A percentile compares a stretch with the other conserved stretches of the same genome.
These are phyloP conservation scores for Plectrocnemia conspersa DNA, from an alignment of 1,140 invertebrate genomes.

Conservation along the genomic window DNA sequence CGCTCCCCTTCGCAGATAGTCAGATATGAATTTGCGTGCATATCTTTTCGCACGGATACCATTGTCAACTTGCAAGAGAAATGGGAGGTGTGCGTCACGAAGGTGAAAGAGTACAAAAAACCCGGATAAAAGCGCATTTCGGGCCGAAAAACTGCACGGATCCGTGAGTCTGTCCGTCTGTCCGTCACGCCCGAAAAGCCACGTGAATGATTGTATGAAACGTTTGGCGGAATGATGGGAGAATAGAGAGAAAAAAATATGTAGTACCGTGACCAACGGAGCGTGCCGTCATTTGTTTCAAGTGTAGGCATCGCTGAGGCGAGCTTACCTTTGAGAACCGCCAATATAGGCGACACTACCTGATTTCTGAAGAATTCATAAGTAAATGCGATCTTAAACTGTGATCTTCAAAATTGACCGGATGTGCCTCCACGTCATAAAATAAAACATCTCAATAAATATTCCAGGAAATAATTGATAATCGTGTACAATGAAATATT, in stretches of 20 bases:
- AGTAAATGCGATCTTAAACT: too few relatives aligned
- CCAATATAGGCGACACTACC: too few relatives aligned
- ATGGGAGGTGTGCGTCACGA: too few relatives aligned
- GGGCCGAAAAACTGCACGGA: conserved; percentile 21
- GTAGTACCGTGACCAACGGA: conserved; percentile 14
- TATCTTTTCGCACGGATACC: too few relatives aligned
- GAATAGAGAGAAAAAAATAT: conserved; percentile 17
- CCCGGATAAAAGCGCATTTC: conserved; percentile 17
- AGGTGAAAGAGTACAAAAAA: neutral
- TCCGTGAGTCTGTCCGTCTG: conserved; percentile 21
- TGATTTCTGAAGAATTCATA: too few relatives aligned
- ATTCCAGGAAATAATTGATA: too few relatives aligned
- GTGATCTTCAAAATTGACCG: neutral
- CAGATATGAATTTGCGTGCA: too few relatives aligned
- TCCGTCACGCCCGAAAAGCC: conserved; percentile 22
- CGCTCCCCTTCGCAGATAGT: too few relatives aligned
- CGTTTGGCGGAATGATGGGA: conserved; percentile 25
- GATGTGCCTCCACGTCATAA: neutral
- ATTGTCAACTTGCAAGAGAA: too few relatives aligned
- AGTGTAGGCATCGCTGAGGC: conserved; percentile 17
- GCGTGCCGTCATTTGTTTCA: conserved; percentile 24
- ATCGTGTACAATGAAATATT: too few relatives aligned
- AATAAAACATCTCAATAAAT: neutral
- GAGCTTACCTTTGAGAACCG: conserved; percentile 13
- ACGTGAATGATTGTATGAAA: conserved; percentile 26